Conservation (phyloP, 2,113 vertebrate genomes). For the Austrofundulus limnaeus region DNA sequence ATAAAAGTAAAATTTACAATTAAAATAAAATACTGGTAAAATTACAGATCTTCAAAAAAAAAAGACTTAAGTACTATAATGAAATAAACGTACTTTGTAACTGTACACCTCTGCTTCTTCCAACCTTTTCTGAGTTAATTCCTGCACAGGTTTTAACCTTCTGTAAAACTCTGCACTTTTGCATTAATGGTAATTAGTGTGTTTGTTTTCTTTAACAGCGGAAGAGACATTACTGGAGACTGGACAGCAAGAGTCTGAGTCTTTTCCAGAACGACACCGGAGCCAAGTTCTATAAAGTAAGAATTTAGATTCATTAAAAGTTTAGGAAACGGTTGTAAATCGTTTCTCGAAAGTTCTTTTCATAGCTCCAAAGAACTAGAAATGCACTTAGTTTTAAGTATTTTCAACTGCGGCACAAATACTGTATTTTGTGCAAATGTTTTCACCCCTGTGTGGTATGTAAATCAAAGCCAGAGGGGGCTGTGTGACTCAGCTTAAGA, state of each 20-base stretch:
- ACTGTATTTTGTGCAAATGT: not conserved
- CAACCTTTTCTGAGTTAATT: conserved; percentile 16
- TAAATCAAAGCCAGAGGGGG: conserved; percentile 12
- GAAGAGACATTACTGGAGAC: conserved; percentile 97
- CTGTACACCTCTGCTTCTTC: conserved; percentile 23
- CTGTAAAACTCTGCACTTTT: conserved; percentile 1
- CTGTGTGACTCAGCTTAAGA: conserved; percentile 34
- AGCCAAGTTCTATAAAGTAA: conserved; percentile 94
- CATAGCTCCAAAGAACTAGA: too few relatives aligned
- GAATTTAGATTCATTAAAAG: conserved; percentile 21
- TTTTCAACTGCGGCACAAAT: not conserved
- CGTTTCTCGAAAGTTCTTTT: too few relatives aligned
- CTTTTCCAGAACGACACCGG: conserved; percentile 97
- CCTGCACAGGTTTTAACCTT: conserved; percentile 27
- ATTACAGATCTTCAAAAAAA: too few relatives aligned
- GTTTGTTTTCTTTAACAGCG: conserved; percentile 75
- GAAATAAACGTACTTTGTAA: too few relatives aligned
- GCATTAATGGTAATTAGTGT: conserved; percentile 19
- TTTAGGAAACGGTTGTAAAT: not conserved
- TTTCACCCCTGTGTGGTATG: conserved; percentile 17
- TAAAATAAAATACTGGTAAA: too few relatives aligned
- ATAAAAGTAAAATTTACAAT: too few relatives aligned
- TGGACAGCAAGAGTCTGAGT: conserved; percentile 96
- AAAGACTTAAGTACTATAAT: too few relatives aligned
- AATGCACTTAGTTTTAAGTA: not conserved